Evolutionary conservation across 2,797 vertebrate genomes (phyloP).

Genomic region (Hirundo rustica): DNA sequence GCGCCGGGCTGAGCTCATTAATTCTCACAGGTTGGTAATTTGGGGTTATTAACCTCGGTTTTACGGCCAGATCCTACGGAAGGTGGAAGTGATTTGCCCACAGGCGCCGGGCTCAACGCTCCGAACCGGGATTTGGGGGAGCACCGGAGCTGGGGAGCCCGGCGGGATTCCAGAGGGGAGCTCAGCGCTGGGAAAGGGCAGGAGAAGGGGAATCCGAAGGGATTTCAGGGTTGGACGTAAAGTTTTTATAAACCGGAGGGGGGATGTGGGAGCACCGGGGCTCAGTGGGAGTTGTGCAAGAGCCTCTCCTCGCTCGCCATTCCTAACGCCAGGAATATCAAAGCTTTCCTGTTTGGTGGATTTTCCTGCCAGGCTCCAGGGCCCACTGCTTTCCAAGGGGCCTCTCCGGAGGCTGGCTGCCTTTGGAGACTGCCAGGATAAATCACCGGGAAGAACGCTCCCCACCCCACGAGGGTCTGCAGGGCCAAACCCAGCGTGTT

Average conservation of each 20-base stretch:
- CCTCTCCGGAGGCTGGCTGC: background rate
- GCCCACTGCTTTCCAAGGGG: background rate
- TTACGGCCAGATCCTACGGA: conserved; percentile 44
- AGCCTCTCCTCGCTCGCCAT: background rate
- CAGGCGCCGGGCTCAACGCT: background rate
- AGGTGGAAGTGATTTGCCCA: conserved; percentile 38
- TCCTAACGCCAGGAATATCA: background rate
- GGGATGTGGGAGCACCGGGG: background rate
- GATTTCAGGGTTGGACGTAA: background rate
- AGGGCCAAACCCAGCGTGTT: rapidly evolving
- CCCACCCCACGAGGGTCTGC: background rate
- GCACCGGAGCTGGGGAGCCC: background rate
- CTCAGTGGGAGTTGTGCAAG: background rate
- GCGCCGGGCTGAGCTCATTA: conserved; percentile 24
- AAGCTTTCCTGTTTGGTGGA: background rate
- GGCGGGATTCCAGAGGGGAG: background rate
- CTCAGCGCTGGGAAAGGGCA: rapidly evolving
- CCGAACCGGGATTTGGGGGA: background rate
- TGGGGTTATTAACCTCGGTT: conserved; percentile 48
- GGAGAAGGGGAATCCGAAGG: background rate
- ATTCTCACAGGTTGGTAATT: conserved; percentile 63
- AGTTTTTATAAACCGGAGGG: background rate
- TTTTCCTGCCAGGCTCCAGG: background rate
- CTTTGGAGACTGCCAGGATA: background rate
- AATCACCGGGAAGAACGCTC: background rate